Evolutionary conservation across 2,888 invertebrate genomes (phyloP).

Genomic region (Mesodorylaimus sp.): DNA sequence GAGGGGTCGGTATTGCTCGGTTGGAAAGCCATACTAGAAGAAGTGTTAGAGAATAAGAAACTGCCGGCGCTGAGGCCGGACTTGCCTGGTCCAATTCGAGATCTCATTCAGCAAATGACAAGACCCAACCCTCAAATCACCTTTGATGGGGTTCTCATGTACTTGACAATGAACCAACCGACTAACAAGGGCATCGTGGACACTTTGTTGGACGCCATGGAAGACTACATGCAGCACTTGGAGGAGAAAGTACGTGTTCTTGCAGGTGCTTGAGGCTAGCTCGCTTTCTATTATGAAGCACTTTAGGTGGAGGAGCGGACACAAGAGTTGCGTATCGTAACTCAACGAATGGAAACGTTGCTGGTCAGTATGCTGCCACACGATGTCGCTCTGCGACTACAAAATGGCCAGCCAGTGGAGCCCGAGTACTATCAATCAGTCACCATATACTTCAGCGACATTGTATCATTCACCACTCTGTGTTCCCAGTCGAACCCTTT

Average conservation of each 20-base stretch:
- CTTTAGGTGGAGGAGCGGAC: slow-evolving; percentile 17
- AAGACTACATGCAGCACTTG: slow-evolving; percentile 23
- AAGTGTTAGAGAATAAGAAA: slow-evolving; percentile 2
- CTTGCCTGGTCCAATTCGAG: slow-evolving; percentile 12
- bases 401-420: slow-evolving; percentile 15
- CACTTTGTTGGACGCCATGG: slow-evolving; percentile 29
- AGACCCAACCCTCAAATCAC: slow-evolving; percentile 16
- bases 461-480: slow-evolving; percentile 12
- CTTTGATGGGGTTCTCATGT: slow-evolving; percentile 20
- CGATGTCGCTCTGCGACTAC: slow-evolving; percentile 18
- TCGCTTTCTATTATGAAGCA: too few relatives aligned
- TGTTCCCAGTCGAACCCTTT: slow-evolving; percentile 9
- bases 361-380: slow-evolving; percentile 23
- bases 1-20: neutral
- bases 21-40: slow-evolving; percentile 6
- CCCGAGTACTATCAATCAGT: slow-evolving; percentile 17
- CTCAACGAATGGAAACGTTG: slow-evolving; percentile 19
- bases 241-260: slow-evolving; percentile 20
- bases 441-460: slow-evolving; percentile 19
- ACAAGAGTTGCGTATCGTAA: slow-evolving; percentile 18
- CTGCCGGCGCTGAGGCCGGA: neutral
- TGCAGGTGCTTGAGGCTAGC: too few relatives aligned
- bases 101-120: slow-evolving; percentile 1
- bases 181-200: slow-evolving; percentile 25
- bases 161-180: slow-evolving; percentile 20